Conservation (phyloP, 1,140 invertebrate genomes). For the Antheraea pernyi region DNA sequence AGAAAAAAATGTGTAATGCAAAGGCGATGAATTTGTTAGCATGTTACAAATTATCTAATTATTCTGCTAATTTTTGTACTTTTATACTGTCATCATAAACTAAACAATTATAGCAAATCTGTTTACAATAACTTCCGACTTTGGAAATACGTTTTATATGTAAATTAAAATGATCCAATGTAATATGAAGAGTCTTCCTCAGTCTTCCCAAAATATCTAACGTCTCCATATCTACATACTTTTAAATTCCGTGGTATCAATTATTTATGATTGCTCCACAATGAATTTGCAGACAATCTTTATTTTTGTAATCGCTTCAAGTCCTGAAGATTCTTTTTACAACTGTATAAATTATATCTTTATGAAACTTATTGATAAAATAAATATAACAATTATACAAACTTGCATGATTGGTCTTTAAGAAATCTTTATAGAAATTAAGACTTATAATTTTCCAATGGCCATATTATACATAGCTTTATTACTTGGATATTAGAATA, state of each 20-base stretch:
- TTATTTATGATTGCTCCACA: background rate
- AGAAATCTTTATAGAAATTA: constrained; percentile 44
- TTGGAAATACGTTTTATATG: background rate
- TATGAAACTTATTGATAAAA: background rate
- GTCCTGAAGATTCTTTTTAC: background rate
- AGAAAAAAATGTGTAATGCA: no score
- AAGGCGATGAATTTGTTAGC: constrained; percentile 27
- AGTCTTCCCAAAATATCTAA: constrained; percentile 48
- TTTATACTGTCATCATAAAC: constrained; percentile 52
- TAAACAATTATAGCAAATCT: constrained; percentile 22
- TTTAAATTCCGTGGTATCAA: background rate
- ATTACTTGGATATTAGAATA: constrained; percentile 59
- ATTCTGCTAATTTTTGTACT: constrained; percentile 72
- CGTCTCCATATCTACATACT: background rate
- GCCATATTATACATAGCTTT: constrained; percentile 73
- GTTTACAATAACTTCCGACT: background rate
- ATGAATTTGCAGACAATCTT: background rate
- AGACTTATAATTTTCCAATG: constrained; percentile 59
- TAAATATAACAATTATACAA: background rate
- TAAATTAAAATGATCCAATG: background rate
- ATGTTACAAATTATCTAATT: constrained; percentile 15
- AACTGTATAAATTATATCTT: background rate
- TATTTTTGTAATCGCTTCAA: constrained; percentile 1
- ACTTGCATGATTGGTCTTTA: background rate
- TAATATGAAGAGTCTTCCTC: constrained; percentile 51